Evolutionary conservation across 30 jellyfish, hydroid and myxozoan genomes (phyloP).

Genomic region (Aurelia sp.): DNA sequence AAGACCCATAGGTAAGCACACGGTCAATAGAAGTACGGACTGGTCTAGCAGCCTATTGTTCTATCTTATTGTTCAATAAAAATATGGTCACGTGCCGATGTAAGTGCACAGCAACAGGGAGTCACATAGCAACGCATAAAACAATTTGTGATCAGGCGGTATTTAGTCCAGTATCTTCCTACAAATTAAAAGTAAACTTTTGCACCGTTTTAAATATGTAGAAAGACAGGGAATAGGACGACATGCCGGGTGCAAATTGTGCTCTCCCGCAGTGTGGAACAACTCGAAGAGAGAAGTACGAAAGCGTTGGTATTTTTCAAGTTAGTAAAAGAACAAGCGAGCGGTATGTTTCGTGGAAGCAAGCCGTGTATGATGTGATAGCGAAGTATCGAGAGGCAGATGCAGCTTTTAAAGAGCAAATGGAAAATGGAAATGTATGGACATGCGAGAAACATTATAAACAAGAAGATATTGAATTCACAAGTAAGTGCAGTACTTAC

Average conservation of each 20-base stretch:
- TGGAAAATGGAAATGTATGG: constrained; percentile 44
- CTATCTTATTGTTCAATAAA: constrained; percentile 46
- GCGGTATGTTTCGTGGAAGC: constrained; percentile 46
- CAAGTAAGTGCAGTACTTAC: constrained; percentile 16
- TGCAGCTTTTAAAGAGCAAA: constrained; percentile 21
- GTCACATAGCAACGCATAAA: constrained; percentile 35
- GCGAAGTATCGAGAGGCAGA: constrained; percentile 35
- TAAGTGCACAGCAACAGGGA: constrained; percentile 42
- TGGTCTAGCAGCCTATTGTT: background rate
- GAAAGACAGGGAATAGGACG: background rate
- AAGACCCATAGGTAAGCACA: too few relatives aligned
- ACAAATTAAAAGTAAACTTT: background rate
- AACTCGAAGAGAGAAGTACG: constrained; percentile 48
- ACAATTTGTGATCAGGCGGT: too few relatives aligned
- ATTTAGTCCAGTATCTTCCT: too few relatives aligned
- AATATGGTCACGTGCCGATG: constrained; percentile 56
- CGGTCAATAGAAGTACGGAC: too few relatives aligned
- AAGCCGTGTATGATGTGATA: constrained; percentile 30
- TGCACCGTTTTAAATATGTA: background rate
- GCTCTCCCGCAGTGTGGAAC: constrained; percentile 53
- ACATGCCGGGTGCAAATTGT: constrained; percentile 56
- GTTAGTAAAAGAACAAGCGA: constrained; percentile 40
- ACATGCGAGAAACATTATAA: constrained; percentile 58
- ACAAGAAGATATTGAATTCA: constrained; percentile 52
- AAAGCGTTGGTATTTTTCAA: constrained; percentile 34